phyloP scores from a whole-genome alignment of 2,797 vertebrate species.

The Acanthurus lineatus region DNA sequence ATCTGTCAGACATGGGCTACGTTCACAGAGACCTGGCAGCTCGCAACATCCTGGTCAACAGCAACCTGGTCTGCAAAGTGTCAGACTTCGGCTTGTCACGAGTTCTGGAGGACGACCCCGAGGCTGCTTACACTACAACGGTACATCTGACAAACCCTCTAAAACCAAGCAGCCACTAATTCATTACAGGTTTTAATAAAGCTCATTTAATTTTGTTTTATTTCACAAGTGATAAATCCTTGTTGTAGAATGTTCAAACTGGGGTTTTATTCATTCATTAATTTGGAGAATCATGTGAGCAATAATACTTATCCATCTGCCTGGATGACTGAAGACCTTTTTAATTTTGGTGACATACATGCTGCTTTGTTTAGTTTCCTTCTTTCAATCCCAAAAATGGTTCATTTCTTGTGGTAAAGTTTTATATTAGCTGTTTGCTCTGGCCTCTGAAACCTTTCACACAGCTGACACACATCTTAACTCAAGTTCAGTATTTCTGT shows the following conservation, averaged over 20 bases:
- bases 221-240: no score
- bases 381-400: no score
- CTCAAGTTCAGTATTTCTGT: not conserved
- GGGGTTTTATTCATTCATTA: no score
- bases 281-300: no score
- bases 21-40: constrained; percentile 97
- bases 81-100: constrained; percentile 96
- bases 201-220: not conserved
- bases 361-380: not conserved
- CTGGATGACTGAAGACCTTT: no score
- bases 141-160: constrained; percentile 79
- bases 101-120: constrained; percentile 95
- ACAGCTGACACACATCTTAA: not conserved
- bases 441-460: not conserved
- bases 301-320: no score
- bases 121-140: constrained; percentile 98
- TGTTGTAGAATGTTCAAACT: no score
- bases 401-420: not conserved
- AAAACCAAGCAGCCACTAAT: constrained; percentile 13
- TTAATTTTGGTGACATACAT: no score
- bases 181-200: constrained; percentile 9
- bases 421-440: not conserved
- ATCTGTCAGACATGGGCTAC: constrained; percentile 98
- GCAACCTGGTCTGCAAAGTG: constrained; percentile 97
- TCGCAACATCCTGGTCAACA: constrained; percentile 95